Percentiles rank a stretch among this genome's conserved stretches.
phyloP scores from a whole-genome alignment of 2,113 vertebrate species.

The Labeo rohita region DNA sequence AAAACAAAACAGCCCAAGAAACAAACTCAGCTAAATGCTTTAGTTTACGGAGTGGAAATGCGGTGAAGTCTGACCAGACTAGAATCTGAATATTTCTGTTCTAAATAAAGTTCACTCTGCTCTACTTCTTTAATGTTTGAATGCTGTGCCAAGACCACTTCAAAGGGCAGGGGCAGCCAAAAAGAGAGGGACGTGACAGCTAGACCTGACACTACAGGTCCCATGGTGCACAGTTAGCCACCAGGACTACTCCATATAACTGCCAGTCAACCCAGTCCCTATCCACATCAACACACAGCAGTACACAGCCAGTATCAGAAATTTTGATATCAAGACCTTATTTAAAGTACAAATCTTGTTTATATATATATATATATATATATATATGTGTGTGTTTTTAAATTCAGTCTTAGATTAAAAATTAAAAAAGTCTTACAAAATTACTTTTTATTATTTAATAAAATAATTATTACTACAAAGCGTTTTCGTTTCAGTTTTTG shows the following conservation, averaged over 20 bases:
- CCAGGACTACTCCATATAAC: neutral
- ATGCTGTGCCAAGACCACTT: slow-evolving; percentile 1
- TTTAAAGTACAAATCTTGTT: no score
- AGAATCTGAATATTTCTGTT: neutral
- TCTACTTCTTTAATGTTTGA: slow-evolving; percentile 19
- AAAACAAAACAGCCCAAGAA: neutral
- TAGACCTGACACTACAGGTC: neutral
- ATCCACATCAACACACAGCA: neutral
- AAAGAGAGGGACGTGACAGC: neutral
- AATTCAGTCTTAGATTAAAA: no score
- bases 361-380: no score
- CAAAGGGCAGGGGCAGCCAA: slow-evolving; percentile 7
- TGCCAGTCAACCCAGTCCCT: slow-evolving; percentile 7
- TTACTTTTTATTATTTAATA: no score
- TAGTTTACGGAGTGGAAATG: neutral
- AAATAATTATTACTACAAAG: no score
- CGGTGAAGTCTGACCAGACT: neutral
- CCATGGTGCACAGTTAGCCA: neutral
- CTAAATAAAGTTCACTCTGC: slow-evolving; percentile 34
- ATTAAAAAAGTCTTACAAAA: no score
- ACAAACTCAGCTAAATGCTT: neutral
- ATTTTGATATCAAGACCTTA: no score
- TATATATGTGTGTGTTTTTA: no score
- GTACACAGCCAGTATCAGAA: neutral
- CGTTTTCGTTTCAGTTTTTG: no score